A percentile compares a stretch with the other conserved stretches of the same genome.
These are phyloP conservation scores for Dendrolimus houi DNA, from an alignment of 2,888 invertebrate genomes.

Conservation along the genomic window DNA sequence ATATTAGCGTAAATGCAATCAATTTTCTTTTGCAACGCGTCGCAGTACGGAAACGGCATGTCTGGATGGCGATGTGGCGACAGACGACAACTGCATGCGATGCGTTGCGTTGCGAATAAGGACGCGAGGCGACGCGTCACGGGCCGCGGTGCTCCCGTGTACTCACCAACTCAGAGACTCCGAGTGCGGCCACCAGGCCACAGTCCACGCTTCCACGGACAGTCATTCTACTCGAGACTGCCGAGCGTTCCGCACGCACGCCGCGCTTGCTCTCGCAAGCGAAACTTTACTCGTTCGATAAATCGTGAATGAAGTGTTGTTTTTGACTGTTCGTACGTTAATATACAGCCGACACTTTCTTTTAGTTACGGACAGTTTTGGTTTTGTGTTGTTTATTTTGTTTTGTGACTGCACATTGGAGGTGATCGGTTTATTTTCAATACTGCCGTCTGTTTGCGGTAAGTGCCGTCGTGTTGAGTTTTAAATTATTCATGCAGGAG, in stretches of 20 bases:
- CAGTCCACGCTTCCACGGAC: constrained; percentile 6
- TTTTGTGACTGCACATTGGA: constrained; percentile 65
- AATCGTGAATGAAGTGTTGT: constrained; percentile 59
- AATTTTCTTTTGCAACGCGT: constrained; percentile 40
- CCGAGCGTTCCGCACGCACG: constrained; percentile 43
- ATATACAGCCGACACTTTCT: constrained; percentile 38
- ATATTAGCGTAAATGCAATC: constrained; percentile 42
- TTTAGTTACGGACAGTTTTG: constrained; percentile 48
- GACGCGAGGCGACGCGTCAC: background rate
- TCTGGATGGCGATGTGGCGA: constrained; percentile 13
- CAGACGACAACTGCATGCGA: constrained; percentile 4
- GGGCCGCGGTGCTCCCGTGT: constrained; percentile 6
- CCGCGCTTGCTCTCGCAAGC: constrained; percentile 34
- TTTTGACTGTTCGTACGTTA: constrained; percentile 38
- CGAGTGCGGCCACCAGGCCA: background rate
- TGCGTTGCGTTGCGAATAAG: background rate
- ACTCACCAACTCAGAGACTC: constrained; percentile 1
- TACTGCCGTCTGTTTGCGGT: constrained; percentile 64
- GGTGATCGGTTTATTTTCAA: constrained; percentile 61
- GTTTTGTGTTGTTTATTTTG: constrained; percentile 62
- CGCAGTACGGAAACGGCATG: constrained; percentile 32
- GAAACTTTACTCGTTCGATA: constrained; percentile 59
- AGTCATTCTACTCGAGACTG: constrained; percentile 53
- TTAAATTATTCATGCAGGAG: constrained; percentile 52
- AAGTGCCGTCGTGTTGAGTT: constrained; percentile 50